Base-by-base conservation (phyloP, 2,113 vertebrate species). In the Gasterosteus nipponicus region DNA sequence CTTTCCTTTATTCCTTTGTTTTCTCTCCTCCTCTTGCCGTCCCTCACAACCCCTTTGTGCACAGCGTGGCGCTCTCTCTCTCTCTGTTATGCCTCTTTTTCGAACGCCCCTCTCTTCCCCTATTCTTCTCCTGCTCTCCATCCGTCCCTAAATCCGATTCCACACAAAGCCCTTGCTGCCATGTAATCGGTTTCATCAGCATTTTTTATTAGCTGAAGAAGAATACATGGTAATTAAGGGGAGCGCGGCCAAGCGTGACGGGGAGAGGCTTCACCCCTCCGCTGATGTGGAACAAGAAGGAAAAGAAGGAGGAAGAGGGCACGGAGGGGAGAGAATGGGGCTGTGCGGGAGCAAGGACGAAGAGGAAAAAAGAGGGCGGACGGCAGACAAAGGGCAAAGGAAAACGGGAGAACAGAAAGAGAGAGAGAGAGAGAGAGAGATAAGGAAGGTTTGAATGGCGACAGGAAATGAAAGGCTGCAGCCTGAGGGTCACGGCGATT, bases 151-250 rank as follows among this genome's bases (percentile, higher is more conserved):
- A 84, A 91, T 89, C 80, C 78, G 83, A 59, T 74, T 65, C 76
- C 69, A 44, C 59, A 89, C 87, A 91, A 91, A 90, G 86, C 86
- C 59, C 58, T 26, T 0, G 64, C 84, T 77, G 76, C 91, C 87
- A 84, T 92, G 87, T 90, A 93, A 94, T 94, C 92, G 71, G 82
- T 92, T 92, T 92, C 88, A 93, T 93, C 92, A 92, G 92, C 86
- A 70, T 81, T 89, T 93, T 90, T 91, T 92, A 92, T 93, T 92
- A 94, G 90, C 86, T 81, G 81, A 93, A 91, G 90, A 91, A 92
- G 92, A 92, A 92, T 92, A 90, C 90, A 86, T 82, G 88, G 90
- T 93, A 92, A 94, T 94, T 92, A 93, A 89, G 84, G 85, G 83
- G 82, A 87, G 86, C 6, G 85, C 68, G 35, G 86, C 91, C 84